Evolutionary conservation across 2,113 vertebrate genomes (phyloP).

Genomic region (Chaetodon trifascialis): DNA sequence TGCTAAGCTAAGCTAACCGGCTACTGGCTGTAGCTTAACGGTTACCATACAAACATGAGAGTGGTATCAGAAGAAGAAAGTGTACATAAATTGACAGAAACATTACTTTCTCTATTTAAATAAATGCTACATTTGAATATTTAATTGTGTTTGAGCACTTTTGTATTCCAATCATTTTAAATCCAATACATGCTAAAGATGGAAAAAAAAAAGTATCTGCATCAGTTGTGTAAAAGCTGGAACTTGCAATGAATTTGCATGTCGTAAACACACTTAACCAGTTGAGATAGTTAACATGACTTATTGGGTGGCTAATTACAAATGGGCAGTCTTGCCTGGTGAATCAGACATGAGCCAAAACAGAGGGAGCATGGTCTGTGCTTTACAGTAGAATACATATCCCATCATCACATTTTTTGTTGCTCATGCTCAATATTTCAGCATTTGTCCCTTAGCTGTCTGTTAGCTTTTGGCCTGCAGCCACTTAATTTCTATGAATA

Average conservation of each 20-base stretch:
- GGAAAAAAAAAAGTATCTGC: neutral
- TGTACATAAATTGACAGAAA: neutral
- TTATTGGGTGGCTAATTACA: too few species aligned
- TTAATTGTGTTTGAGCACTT: neutral
- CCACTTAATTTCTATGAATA: neutral
- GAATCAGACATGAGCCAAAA: neutral
- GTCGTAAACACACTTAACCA: too few species aligned
- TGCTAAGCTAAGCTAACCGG: too few species aligned
- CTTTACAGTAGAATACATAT: neutral
- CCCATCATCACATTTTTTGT: neutral
- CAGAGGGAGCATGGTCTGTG: neutral
- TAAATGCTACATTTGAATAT: conserved; percentile 4
- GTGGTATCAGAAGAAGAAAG: neutral
- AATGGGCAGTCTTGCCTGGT: too few species aligned
- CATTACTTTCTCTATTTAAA: neutral
- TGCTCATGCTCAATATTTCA: neutral
- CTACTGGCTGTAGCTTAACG: too few species aligned
- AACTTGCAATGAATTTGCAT: neutral
- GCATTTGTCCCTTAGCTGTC: neutral
- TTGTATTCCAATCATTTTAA: neutral
- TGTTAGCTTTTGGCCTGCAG: too few species aligned
- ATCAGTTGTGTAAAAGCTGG: neutral
- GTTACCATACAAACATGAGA: too few species aligned
- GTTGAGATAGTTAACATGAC: too few species aligned
- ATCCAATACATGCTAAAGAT: neutral